A percentile compares a stretch with the other conserved stretches of the same genome.
Evolutionary conservation across 2,797 vertebrate species (phyloP).

Genomic region (Malacoctenus gilli): DNA sequence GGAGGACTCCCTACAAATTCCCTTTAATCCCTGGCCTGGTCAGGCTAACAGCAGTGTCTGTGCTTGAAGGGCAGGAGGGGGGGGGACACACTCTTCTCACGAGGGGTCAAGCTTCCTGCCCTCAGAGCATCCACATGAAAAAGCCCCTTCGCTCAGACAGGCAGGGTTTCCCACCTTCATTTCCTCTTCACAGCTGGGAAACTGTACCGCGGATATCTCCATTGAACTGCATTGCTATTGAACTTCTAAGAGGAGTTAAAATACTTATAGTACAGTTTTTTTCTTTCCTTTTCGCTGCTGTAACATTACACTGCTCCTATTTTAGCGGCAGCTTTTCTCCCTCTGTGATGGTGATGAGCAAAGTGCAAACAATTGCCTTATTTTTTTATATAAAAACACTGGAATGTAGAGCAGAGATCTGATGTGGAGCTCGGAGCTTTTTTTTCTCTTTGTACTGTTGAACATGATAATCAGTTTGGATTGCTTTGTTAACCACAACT

Average conservation of each 20-base stretch:
- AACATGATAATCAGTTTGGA: constrained; percentile 31
- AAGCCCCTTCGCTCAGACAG: constrained; percentile 22
- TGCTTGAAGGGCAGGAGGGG: constrained; percentile 55
- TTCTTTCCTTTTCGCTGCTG: neutral
- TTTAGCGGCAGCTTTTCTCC: constrained; percentile 8
- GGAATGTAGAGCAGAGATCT: constrained; percentile 18
- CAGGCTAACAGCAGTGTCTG: constrained; percentile 44
- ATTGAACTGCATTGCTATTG: constrained; percentile 6
- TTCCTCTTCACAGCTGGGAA: constrained; percentile 35
- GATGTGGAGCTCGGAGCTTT: constrained; percentile 5
- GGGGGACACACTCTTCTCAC: constrained; percentile 46
- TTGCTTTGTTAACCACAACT: constrained; percentile 28
- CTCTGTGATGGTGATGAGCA: neutral
- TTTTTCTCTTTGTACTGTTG: constrained; percentile 9
- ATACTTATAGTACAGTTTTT: neutral
- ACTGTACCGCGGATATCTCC: constrained; percentile 16
- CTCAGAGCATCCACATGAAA: constrained; percentile 43
- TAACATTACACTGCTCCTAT: constrained; percentile 1
- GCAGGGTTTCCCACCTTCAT: constrained; percentile 22
- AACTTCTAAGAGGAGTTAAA: constrained; percentile 16
- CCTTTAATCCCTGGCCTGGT: constrained; percentile 66
- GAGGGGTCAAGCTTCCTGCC: constrained; percentile 55
- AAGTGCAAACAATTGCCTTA: neutral
- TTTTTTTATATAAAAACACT: constrained; percentile 28
- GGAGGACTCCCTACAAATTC: constrained; percentile 56